Percentiles rank a stretch among this genome's conserved stretches.
These are phyloP conservation scores for Pyralis farinalis DNA, from an alignment of 2,888 invertebrate genomes.

Conservation along the genomic window DNA sequence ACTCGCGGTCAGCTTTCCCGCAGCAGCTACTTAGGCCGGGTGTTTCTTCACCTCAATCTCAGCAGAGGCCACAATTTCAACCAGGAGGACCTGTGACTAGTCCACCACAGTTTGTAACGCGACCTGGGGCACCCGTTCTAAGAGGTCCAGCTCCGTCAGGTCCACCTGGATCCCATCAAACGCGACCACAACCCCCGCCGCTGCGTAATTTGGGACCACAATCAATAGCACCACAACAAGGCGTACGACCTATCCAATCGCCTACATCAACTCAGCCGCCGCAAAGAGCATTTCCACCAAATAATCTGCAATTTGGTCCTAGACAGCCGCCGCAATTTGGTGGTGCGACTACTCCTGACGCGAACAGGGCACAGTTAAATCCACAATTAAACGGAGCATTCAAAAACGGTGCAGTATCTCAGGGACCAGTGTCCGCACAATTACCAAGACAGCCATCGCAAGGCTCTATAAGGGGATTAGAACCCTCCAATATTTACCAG, in stretches of 20 bases:
- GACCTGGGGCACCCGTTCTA: constrained; percentile 47
- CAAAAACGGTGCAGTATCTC: constrained; percentile 16
- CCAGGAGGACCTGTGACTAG: constrained; percentile 64
- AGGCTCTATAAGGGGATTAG: constrained; percentile 56
- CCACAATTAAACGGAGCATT: constrained; percentile 32
- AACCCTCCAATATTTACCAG: constrained; percentile 48
- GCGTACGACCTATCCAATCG: constrained; percentile 49
- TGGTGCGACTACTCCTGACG: constrained; percentile 56
- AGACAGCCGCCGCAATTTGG: constrained; percentile 29
- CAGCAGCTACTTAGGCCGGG: constrained; percentile 50
- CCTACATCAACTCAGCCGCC: constrained; percentile 46
- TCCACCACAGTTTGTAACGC: constrained; percentile 53
- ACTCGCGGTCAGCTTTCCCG: constrained; percentile 61
- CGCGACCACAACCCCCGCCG: constrained; percentile 46
- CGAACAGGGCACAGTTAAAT: constrained; percentile 25
- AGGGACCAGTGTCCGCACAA: constrained; percentile 35
- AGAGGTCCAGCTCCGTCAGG: constrained; percentile 49
- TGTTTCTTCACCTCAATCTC: constrained; percentile 42
- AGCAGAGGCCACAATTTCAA: constrained; percentile 65
- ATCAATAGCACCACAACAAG: constrained; percentile 55
- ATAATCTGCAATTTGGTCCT: constrained; percentile 45
- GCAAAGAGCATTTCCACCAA: constrained; percentile 69
- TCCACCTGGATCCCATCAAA: constrained; percentile 47
- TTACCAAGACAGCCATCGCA: constrained; percentile 68
- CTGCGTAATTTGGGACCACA: constrained; percentile 60